A percentile compares a stretch with the other conserved stretches of the same genome.
Evolutionary conservation across 1,140 invertebrate species (phyloP).

Genomic region (Coelopa frigida): DNA sequence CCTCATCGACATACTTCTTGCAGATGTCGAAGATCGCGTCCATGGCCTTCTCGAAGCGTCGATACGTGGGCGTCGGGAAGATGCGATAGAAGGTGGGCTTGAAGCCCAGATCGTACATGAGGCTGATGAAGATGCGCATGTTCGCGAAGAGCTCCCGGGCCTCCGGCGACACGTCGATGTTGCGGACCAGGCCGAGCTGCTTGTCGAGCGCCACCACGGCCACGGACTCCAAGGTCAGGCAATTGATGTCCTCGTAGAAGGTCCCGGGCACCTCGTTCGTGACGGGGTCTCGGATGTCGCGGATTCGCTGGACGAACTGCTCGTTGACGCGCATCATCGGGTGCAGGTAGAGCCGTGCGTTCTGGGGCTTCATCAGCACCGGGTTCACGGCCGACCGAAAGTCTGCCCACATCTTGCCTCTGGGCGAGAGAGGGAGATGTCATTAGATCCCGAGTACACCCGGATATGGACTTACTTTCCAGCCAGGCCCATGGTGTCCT

Average conservation of each 20-base stretch:
- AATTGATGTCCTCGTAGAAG: conserved; percentile 58
- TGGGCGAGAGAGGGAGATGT: conserved; percentile 2
- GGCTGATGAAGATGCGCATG: conserved; percentile 2
- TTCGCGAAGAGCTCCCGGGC: conserved; percentile 3
- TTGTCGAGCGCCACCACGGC: conserved; percentile 60
- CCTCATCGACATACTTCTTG: conserved; percentile 24
- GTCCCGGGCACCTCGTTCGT: conserved; percentile 50
- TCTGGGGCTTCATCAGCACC: conserved; percentile 33
- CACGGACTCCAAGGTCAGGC: conserved; percentile 64
- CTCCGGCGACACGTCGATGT: conserved; percentile 38
- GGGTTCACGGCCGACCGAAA: conserved; percentile 36
- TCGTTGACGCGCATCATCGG: conserved; percentile 29
- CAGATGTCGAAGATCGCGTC: conserved; percentile 32
- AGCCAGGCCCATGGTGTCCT: conserved; percentile 23
- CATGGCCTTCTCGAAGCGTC: conserved; percentile 48
- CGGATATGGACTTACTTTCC: conserved; percentile 20
- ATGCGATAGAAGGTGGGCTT: conserved; percentile 56
- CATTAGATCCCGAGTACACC: background rate
- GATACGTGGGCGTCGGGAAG: conserved; percentile 51
- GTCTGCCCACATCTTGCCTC: conserved; percentile 30
- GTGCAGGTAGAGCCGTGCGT: conserved; percentile 30
- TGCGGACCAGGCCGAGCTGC: conserved; percentile 50
- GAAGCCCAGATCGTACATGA: conserved; percentile 50
- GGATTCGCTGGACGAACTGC: conserved; percentile 47
- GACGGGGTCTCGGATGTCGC: conserved; percentile 47